Evolutionary conservation across 2,888 invertebrate species (phyloP).

Genomic region (Calephelis perditalis): DNA sequence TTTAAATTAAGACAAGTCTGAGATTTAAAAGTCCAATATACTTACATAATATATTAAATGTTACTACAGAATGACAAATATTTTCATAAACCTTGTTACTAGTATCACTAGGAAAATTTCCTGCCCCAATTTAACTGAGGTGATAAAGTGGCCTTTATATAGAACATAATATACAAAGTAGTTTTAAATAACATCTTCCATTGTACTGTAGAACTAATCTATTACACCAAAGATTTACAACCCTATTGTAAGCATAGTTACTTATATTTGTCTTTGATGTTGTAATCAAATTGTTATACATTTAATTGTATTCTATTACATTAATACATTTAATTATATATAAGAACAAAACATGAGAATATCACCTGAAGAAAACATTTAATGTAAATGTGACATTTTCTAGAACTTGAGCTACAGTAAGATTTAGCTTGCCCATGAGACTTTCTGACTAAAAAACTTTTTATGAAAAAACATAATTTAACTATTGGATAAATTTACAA

Average conservation of each 20-base stretch:
- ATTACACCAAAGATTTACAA: constrained; percentile 31
- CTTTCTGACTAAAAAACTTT: too few relatives aligned
- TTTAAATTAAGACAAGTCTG: constrained; percentile 2
- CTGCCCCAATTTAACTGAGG: constrained; percentile 34
- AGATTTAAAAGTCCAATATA: background rate
- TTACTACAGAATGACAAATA: background rate
- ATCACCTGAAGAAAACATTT: too few relatives aligned
- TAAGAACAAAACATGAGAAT: background rate
- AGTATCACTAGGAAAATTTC: constrained; percentile 3
- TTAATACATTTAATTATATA: too few relatives aligned
- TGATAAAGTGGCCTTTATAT: constrained; percentile 67
- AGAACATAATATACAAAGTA: constrained; percentile 40
- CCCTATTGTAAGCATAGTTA: constrained; percentile 16
- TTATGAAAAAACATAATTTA: too few relatives aligned
- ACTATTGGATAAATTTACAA: too few relatives aligned
- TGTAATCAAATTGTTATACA: constrained; percentile 11
- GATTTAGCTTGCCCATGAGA: too few relatives aligned
- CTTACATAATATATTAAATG: too few relatives aligned
- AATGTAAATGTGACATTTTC: too few relatives aligned
- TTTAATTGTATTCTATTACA: constrained; percentile 6
- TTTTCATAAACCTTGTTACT: constrained; percentile 8
- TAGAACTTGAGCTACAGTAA: too few relatives aligned
- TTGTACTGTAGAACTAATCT: constrained; percentile 42
- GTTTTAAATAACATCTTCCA: constrained; percentile 50
- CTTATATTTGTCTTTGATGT: constrained; percentile 9